These are phyloP conservation scores for Thaumatotibia leucotreta DNA, from an alignment of 1,140 invertebrate species.

Conservation along the genomic window DNA sequence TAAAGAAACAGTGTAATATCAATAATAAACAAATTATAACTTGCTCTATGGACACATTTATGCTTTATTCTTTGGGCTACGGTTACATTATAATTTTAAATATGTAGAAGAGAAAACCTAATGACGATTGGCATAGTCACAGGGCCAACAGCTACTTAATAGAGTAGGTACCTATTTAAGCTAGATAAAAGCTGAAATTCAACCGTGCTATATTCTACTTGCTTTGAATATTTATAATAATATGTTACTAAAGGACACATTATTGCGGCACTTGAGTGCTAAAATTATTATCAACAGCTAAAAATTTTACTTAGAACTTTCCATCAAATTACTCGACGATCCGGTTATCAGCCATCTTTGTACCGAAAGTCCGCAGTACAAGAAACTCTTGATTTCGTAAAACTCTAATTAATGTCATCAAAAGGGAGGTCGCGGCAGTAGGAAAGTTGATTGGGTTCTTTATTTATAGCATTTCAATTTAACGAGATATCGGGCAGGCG, in stretches of 20 bases:
- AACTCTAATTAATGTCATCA: conserved; percentile 51
- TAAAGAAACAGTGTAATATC: conserved; percentile 6
- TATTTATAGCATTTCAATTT: conserved; percentile 44
- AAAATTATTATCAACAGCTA: not conserved
- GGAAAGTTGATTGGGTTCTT: conserved; percentile 44
- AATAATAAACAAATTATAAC: conserved; percentile 2
- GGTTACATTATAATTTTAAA: conserved; percentile 7
- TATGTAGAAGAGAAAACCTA: conserved; percentile 2
- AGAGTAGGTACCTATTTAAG: not conserved
- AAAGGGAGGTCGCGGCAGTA: conserved; percentile 31
- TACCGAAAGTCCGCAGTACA: not conserved
- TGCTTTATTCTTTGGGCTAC: conserved; percentile 12
- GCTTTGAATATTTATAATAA: not conserved
- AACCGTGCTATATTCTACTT: not conserved
- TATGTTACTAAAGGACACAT: not conserved
- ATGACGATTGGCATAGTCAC: not conserved
- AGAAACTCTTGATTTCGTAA: not conserved
- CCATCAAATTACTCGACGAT: not conserved
- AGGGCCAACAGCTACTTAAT: not conserved
- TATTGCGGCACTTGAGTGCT: conserved; percentile 7
- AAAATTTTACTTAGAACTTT: not conserved
- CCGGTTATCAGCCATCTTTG: not conserved
- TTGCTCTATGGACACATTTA: conserved; percentile 4
- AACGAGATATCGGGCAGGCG: not conserved
- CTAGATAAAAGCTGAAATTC: not conserved